Conservation (phyloP, 2,113 vertebrate species). For the Pristiophorus japonicus region DNA sequence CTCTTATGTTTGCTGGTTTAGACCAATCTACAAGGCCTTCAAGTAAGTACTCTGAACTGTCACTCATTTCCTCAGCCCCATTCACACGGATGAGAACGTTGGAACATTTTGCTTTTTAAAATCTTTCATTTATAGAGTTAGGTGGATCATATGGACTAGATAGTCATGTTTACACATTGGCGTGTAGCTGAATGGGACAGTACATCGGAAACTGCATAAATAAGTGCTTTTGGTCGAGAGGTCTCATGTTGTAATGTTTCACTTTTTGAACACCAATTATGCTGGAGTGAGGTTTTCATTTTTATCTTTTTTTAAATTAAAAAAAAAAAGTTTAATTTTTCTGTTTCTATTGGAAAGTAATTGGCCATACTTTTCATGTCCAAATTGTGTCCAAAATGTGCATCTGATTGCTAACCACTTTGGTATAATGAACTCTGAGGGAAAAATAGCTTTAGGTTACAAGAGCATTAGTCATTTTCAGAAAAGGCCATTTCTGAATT, state of each 20-base stretch:
- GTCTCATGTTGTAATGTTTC: too few relatives aligned
- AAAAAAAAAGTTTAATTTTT: neutral
- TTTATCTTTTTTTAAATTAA: neutral
- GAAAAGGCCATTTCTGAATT: neutral
- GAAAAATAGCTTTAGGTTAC: neutral
- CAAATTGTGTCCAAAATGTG: neutral
- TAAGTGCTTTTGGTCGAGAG: neutral
- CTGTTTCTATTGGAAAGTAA: neutral
- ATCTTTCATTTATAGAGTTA: too few relatives aligned
- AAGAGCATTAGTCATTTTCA: neutral
- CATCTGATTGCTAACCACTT: neutral
- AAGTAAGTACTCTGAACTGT: constrained; percentile 67
- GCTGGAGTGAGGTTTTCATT: neutral
- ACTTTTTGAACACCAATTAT: neutral
- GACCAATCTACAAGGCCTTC: constrained; percentile 98
- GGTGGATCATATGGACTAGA: neutral
- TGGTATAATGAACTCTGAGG: neutral
- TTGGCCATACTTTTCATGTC: too few relatives aligned
- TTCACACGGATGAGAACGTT: neutral
- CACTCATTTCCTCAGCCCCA: constrained; percentile 19
- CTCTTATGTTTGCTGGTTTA: constrained; percentile 98
- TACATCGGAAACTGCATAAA: neutral
- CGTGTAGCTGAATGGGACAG: too few relatives aligned
- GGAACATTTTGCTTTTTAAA: neutral
- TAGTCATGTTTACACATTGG: neutral